A percentile compares a stretch with the other conserved stretches of the same genome.
These are phyloP conservation scores for Heliconius charithonia DNA, from an alignment of 2,888 invertebrate species.

Conservation along the genomic window DNA sequence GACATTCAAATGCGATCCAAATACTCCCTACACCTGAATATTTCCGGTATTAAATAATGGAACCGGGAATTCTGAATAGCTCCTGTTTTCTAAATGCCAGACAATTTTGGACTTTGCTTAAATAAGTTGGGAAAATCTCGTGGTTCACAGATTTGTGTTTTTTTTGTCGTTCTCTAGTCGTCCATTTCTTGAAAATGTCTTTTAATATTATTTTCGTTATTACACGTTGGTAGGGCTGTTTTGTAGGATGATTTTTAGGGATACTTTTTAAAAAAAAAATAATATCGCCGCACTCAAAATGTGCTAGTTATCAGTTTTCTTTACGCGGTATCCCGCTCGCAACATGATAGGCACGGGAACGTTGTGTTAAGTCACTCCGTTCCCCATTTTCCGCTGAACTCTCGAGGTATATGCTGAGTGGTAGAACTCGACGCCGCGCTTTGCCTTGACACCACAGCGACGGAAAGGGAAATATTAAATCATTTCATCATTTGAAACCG, in stretches of 20 bases:
- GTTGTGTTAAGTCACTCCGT: too few relatives aligned
- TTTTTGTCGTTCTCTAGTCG: not conserved
- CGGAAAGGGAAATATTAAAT: too few relatives aligned
- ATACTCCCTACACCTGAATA: slow-evolving; percentile 23
- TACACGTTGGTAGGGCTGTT: not conserved
- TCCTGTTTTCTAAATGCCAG: not conserved
- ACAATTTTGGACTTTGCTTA: not conserved
- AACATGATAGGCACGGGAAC: too few relatives aligned
- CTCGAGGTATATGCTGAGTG: too few relatives aligned
- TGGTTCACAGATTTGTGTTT: not conserved
- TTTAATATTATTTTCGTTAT: not conserved
- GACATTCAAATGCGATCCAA: slow-evolving; percentile 26
- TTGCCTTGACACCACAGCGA: too few relatives aligned
- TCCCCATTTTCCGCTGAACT: too few relatives aligned
- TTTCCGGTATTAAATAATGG: slow-evolving; percentile 19
- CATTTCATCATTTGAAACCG: too few relatives aligned
- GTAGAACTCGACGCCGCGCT: too few relatives aligned
- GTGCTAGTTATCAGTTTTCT: too few relatives aligned
- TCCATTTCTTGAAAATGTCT: not conserved
- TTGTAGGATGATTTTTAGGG: not conserved
- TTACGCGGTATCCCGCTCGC: too few relatives aligned
- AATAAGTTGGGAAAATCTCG: not conserved
- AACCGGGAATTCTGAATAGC: not conserved
- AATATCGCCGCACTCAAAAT: too few relatives aligned
- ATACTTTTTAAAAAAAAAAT: too few relatives aligned